Evolutionary conservation across 2,797 vertebrate species (phyloP).

Genomic region (Sandelia bainsii): DNA sequence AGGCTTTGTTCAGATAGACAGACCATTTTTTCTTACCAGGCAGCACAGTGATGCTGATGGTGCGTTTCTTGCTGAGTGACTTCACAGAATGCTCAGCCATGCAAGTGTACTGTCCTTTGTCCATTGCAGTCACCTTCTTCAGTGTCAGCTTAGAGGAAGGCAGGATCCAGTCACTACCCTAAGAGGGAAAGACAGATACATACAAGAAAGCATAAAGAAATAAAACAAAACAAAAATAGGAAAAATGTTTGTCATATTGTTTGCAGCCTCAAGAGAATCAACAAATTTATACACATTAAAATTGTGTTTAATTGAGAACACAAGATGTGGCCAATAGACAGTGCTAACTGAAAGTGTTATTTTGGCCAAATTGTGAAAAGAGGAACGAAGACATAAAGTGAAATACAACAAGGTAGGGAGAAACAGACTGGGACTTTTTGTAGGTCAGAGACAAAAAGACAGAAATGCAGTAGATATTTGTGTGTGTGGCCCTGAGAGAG

Average conservation of each 20-base stretch:
- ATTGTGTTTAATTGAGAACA: slow-evolving; percentile 24
- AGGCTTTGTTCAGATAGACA: background rate
- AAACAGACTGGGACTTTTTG: slow-evolving; percentile 14
- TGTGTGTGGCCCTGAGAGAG: slow-evolving; percentile 33
- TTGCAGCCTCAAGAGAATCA: slow-evolving; percentile 20
- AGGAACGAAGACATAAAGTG: background rate
- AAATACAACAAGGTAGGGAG: slow-evolving; percentile 29
- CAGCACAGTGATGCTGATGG: slow-evolving; percentile 80
- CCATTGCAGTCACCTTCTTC: slow-evolving; percentile 59
- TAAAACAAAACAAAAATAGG: background rate
- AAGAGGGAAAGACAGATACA: slow-evolving; percentile 25
- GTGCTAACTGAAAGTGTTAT: slow-evolving; percentile 22
- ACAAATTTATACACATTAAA: slow-evolving; percentile 41
- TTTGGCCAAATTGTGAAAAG: slow-evolving; percentile 18
- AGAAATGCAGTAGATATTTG: slow-evolving; percentile 23
- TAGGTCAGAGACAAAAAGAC: slow-evolving; percentile 22
- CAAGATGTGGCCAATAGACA: background rate
- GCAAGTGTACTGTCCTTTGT: slow-evolving; percentile 85
- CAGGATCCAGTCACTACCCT: slow-evolving; percentile 85
- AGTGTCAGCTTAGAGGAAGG: slow-evolving; percentile 77
- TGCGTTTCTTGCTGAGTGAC: slow-evolving; percentile 75
- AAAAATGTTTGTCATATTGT: slow-evolving; percentile 18
- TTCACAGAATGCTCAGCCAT: slow-evolving; percentile 71
- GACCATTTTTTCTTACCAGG: slow-evolving; percentile 68
- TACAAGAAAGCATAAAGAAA: slow-evolving; percentile 3